These are phyloP conservation scores for Zoroaster sp. DNA, from an alignment of 53 echinoderm and acorn worm genomes.

Conservation along the genomic window DNA sequence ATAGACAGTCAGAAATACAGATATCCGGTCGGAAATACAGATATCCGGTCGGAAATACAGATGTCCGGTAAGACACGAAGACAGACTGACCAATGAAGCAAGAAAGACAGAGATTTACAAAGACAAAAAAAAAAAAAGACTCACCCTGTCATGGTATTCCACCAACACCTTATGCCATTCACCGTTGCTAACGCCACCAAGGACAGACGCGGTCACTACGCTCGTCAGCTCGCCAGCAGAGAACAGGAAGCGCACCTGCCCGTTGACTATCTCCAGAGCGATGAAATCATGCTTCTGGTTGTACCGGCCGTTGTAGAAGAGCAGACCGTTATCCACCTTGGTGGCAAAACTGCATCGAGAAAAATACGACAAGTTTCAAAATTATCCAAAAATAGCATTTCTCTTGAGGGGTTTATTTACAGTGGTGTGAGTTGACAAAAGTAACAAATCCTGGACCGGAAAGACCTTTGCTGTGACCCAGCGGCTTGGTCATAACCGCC, in stretches of 20 bases:
- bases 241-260: conserved; percentile 90
- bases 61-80: too few relatives aligned
- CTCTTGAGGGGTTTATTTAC: too few relatives aligned
- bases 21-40: too few relatives aligned
- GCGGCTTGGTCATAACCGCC: too few relatives aligned
- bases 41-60: too few relatives aligned
- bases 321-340: conserved; percentile 92
- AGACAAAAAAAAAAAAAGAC: conserved; percentile 8
- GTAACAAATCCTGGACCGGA: too few relatives aligned
- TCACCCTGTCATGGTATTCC: conserved; percentile 83
- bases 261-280: conserved; percentile 85
- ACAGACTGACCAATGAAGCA: neutral
- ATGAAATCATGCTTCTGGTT: conserved; percentile 99
- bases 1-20: too few relatives aligned
- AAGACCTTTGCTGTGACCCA: too few relatives aligned
- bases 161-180: conserved; percentile 88
- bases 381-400: too few relatives aligned
- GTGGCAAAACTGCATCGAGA: conserved; percentile 80
- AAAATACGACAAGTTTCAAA: neutral
- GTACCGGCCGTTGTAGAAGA: conserved; percentile 98
- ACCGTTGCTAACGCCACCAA: conserved; percentile 92
- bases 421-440: too few relatives aligned
- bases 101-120: neutral
- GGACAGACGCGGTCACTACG: conserved; percentile 81
- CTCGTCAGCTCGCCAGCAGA: conserved; percentile 84